Evolutionary conservation across 2,888 invertebrate genomes (phyloP).

Genomic region (Dilophus febrilis): DNA sequence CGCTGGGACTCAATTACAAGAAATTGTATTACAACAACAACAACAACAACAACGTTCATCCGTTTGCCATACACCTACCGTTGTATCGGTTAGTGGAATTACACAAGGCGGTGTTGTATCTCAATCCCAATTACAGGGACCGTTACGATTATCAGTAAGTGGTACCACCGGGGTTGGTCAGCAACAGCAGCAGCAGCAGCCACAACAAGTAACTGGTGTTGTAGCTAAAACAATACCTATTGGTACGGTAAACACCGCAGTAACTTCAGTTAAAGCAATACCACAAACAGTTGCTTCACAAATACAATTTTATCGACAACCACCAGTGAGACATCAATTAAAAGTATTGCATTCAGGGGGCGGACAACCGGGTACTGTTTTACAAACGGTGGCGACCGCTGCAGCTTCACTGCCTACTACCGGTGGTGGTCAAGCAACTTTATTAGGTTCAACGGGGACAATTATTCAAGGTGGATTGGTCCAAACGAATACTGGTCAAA

Average conservation of each 20-base stretch:
- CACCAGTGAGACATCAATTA: constrained; percentile 20
- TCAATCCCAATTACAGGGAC: constrained; percentile 25
- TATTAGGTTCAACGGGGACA: constrained; percentile 25
- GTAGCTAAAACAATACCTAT: constrained; percentile 26
- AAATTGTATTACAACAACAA: constrained; percentile 27
- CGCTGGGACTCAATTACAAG: constrained; percentile 21
- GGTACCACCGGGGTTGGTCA: no score
- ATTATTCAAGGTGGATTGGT: constrained; percentile 27
- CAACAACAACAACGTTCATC: no score
- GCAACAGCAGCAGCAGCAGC: no score
- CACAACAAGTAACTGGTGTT: constrained; percentile 21
- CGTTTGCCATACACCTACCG: constrained; percentile 28
- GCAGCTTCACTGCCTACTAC: no score
- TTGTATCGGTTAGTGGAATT: constrained; percentile 27
- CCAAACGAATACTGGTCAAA: constrained; percentile 16
- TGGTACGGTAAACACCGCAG: constrained; percentile 21
- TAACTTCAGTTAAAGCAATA: constrained; percentile 20
- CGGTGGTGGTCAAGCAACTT: constrained; percentile 20
- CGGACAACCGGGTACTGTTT: constrained; percentile 16
- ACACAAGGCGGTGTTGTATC: constrained; percentile 22
- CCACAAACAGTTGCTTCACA: constrained; percentile 24
- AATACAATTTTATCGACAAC: constrained; percentile 28
- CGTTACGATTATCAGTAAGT: constrained; percentile 25
- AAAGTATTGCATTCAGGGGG: constrained; percentile 19
- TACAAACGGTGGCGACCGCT: no score